Percentiles rank a stretch among this genome's conserved stretches.
These are phyloP conservation scores for Sapayoa aenigma DNA, from an alignment of 2,113 vertebrate species.

Conservation along the genomic window DNA sequence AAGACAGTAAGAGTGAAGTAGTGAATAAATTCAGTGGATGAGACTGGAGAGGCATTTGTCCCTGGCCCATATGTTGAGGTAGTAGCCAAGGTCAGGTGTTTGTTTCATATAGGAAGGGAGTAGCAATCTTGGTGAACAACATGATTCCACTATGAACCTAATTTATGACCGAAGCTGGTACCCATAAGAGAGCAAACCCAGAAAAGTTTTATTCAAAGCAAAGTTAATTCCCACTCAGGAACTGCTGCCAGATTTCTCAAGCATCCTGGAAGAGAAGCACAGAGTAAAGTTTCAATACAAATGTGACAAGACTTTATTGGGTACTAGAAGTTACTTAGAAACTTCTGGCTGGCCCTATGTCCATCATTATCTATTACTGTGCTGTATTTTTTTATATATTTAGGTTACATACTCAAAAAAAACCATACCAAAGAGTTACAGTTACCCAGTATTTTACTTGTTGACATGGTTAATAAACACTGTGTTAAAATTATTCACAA, in stretches of 20 bases:
- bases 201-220: not conserved
- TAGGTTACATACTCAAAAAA: not conserved
- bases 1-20: not conserved
- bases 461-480: not conserved
- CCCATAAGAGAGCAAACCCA: not conserved
- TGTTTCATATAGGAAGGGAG: not conserved
- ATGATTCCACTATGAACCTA: not conserved
- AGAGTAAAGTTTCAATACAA: not conserved
- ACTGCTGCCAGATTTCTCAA: not conserved
- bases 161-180: not conserved
- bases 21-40: not conserved
- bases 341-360: not conserved
- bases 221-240: not conserved
- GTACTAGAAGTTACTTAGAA: not conserved
- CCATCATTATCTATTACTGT: not conserved
- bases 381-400: not conserved
- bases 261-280: not conserved
- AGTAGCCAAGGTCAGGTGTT: not conserved
- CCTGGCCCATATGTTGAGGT: not conserved
- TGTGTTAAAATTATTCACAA: not conserved
- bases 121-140: not conserved
- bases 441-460: not conserved
- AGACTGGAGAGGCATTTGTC: not conserved
- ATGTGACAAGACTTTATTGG: not conserved
- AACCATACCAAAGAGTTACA: not conserved